A percentile compares a stretch with the other conserved stretches of the same genome.
phyloP scores from a whole-genome alignment of 2,797 vertebrate species.

The Gobionotothen gibberifrons region DNA sequence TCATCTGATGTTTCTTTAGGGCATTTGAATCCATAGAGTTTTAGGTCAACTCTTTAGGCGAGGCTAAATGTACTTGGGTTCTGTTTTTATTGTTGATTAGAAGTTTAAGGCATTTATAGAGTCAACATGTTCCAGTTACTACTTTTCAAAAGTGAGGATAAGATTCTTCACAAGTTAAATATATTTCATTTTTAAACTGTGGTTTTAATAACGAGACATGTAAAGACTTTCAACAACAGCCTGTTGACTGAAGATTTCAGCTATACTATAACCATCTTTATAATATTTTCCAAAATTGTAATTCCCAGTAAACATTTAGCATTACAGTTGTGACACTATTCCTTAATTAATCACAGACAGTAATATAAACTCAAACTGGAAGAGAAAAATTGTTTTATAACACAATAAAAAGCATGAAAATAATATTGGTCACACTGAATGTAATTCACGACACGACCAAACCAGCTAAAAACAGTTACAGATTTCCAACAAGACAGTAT shows the following conservation, averaged over 20 bases:
- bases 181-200: background rate
- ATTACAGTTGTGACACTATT: background rate
- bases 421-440: constrained; percentile 22
- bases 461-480: constrained; percentile 29
- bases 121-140: background rate
- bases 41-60: background rate
- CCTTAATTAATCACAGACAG: background rate
- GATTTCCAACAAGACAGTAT: constrained; percentile 36
- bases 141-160: background rate
- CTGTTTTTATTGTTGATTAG: background rate
- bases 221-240: background rate
- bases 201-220: background rate
- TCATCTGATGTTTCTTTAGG: background rate
- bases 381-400: constrained; percentile 33
- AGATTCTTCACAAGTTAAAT: background rate
- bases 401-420: constrained; percentile 18
- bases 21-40: background rate
- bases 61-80: background rate
- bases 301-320: background rate
- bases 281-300: too few relatives aligned
- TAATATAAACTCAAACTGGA: constrained; percentile 21
- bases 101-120: background rate
- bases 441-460: constrained; percentile 28
- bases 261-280: background rate
- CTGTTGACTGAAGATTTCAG: background rate